phyloP scores from a whole-genome alignment of 2,113 vertebrate genomes.

The Columbina picui region DNA sequence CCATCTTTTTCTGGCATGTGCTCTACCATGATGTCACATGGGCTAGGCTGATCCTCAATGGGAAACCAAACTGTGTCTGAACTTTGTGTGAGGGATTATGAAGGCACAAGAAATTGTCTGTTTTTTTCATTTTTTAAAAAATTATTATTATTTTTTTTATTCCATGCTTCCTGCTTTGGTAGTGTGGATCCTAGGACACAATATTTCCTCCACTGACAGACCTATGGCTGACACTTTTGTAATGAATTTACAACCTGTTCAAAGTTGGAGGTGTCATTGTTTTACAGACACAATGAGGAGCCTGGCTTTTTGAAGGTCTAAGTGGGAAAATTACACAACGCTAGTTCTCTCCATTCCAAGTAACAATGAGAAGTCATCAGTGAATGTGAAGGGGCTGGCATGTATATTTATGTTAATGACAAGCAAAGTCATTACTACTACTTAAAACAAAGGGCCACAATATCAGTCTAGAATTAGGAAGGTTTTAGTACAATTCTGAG shows the following conservation, averaged over 20 bases:
- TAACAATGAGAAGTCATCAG: background rate
- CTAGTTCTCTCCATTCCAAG: background rate
- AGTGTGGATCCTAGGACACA: background rate
- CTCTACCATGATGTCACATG: background rate
- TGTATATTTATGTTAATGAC: background rate
- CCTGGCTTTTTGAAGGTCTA: background rate
- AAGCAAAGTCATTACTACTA: background rate
- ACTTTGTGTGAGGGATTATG: background rate
- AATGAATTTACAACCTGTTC: background rate
- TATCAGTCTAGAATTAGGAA: background rate
- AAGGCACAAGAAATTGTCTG: background rate
- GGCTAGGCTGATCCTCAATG: background rate
- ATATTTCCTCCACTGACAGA: background rate
- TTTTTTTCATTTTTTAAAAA: no score
- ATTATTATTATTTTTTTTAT: background rate
- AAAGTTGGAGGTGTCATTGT: background rate
- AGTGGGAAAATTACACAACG: background rate
- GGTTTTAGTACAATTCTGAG: background rate
- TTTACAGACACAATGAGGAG: background rate
- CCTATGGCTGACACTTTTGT: background rate
- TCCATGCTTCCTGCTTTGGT: background rate
- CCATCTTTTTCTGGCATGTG: background rate
- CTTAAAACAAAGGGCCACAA: background rate
- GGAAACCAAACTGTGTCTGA: background rate
- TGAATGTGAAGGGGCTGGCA: background rate